Evolutionary conservation across 2,113 vertebrate genomes (phyloP).

Genomic region (Phrynocephalus versicolor): DNA sequence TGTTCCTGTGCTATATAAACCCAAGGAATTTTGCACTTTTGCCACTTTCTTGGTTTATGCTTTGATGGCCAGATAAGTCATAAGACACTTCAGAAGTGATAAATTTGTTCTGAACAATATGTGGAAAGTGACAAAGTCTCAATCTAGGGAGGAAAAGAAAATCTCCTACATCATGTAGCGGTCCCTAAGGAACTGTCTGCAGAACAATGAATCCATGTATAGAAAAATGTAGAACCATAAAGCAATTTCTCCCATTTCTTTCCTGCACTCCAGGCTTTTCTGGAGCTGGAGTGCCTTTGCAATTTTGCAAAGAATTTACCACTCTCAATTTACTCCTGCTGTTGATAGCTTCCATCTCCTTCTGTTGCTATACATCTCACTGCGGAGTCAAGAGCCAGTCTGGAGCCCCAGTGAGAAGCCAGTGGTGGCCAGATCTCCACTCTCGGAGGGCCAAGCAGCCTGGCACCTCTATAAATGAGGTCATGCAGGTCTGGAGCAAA

Average conservation of each 20-base stretch:
- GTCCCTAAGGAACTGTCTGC: not conserved
- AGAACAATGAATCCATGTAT: not conserved
- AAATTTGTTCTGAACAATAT: no score
- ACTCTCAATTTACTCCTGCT: no score
- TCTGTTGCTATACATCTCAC: not conserved
- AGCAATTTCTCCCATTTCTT: not conserved
- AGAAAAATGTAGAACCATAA: not conserved
- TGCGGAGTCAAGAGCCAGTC: not conserved
- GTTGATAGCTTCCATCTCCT: not conserved
- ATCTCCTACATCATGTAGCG: not conserved
- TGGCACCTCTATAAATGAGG: not conserved
- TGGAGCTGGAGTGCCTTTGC: no score
- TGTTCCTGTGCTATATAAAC: not conserved
- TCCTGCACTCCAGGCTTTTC: not conserved
- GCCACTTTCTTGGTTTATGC: not conserved
- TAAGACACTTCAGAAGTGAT: not conserved
- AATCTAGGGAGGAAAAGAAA: no score
- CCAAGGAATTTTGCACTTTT: not conserved
- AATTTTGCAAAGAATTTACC: not conserved
- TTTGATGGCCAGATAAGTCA: not conserved
- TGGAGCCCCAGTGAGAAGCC: not conserved
- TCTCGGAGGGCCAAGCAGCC: not conserved
- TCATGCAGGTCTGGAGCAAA: conserved; percentile 8
- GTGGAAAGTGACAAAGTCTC: not conserved
- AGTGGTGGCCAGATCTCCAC: not conserved